Percentiles rank a stretch among this genome's conserved stretches.
phyloP scores from a whole-genome alignment of 2,888 invertebrate genomes.

The Schrankia costaestrigalis region DNA sequence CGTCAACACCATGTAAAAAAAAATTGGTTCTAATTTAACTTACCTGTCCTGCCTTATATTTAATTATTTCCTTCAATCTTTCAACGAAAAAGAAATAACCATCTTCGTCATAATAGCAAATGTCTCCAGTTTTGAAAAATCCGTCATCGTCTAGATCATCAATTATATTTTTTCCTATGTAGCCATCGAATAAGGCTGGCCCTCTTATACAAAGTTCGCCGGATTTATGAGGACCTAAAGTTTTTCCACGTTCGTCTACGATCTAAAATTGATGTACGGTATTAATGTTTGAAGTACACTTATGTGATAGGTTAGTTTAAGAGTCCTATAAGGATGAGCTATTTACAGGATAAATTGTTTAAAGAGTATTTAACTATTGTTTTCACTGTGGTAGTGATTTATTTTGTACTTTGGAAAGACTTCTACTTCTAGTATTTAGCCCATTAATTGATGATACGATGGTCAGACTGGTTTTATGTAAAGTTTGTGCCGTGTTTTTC shows the following conservation, averaged over 20 bases:
- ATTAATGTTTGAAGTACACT: too few species aligned
- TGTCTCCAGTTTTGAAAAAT: conserved; percentile 60
- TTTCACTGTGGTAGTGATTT: too few species aligned
- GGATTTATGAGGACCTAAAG: conserved; percentile 47
- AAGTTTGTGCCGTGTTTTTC: too few species aligned
- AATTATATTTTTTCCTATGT: conserved; percentile 45
- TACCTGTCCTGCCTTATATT: conserved; percentile 63
- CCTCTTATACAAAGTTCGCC: conserved; percentile 63
- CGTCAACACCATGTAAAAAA: too few species aligned
- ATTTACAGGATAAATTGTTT: too few species aligned
- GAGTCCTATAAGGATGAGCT: too few species aligned
- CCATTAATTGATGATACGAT: too few species aligned
- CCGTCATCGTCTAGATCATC: conserved; percentile 54
- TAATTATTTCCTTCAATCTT: conserved; percentile 63
- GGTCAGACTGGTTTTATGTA: too few species aligned
- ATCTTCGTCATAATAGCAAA: conserved; percentile 60
- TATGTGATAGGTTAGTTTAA: too few species aligned
- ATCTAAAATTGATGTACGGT: conserved; percentile 38
- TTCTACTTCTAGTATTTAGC: too few species aligned
- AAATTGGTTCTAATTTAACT: conserved; percentile 14
- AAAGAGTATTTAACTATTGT: too few species aligned
- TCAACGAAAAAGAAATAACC: conserved; percentile 59
- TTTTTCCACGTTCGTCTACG: conserved; percentile 51
- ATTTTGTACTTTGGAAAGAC: too few species aligned
- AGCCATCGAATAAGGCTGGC: conserved; percentile 51